Evolutionary conservation across 1,140 invertebrate species (phyloP).

Genomic region (Pseudoatta argentina): DNA sequence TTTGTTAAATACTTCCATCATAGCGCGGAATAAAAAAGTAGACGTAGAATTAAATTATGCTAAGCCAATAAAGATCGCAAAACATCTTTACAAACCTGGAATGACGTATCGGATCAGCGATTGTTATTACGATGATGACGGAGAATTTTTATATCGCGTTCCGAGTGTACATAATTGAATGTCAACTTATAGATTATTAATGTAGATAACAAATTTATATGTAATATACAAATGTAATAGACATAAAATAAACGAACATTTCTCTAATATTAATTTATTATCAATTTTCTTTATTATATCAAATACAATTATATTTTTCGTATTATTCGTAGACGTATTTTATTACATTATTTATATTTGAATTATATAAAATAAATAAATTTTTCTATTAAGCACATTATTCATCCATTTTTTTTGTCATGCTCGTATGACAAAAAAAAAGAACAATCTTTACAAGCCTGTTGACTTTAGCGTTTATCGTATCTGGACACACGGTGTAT

Average conservation of each 20-base stretch:
- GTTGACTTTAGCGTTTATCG: too few relatives aligned
- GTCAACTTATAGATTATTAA: neutral
- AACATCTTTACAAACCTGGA: slow-evolving; percentile 87
- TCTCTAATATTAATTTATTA: neutral
- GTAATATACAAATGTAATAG: slow-evolving; percentile 11
- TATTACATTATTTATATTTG: neutral
- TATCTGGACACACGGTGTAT: neutral
- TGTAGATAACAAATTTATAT: neutral
- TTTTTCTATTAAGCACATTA: neutral
- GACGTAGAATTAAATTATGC: slow-evolving; percentile 83
- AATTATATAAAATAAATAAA: neutral
- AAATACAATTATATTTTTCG: neutral
- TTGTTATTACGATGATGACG: slow-evolving; percentile 92
- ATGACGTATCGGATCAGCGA: slow-evolving; percentile 91
- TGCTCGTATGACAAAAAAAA: too few relatives aligned
- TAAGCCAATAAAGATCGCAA: slow-evolving; percentile 89
- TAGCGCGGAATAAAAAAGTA: slow-evolving; percentile 74
- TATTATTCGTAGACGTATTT: neutral
- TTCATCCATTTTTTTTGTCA: too few relatives aligned
- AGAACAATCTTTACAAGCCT: too few relatives aligned
- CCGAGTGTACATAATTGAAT: slow-evolving; percentile 85
- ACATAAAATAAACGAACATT: neutral
- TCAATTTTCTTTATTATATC: neutral
- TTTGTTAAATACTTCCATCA: slow-evolving; percentile 67
- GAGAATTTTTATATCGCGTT: slow-evolving; percentile 91